Percentiles rank a stretch among this genome's conserved stretches.
These are phyloP conservation scores for Delphinus delphis DNA, from an alignment of 2,113 vertebrate genomes.

Conservation along the genomic window DNA sequence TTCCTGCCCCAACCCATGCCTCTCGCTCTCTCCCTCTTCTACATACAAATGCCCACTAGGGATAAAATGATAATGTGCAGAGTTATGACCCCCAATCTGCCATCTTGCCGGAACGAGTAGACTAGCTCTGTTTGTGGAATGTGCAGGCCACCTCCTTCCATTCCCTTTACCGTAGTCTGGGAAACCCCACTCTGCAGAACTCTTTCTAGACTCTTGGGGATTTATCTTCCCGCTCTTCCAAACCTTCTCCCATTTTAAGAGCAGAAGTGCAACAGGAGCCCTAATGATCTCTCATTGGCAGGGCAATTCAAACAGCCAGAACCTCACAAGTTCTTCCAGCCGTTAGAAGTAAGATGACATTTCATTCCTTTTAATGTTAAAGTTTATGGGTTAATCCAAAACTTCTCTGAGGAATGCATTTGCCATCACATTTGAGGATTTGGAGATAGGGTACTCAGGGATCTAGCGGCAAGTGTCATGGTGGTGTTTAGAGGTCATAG, in stretches of 20 bases:
- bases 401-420: not conserved
- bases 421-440: not conserved
- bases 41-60: not conserved
- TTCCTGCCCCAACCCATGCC: not conserved
- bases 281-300: not conserved
- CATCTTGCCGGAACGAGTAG: not conserved
- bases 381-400: not conserved
- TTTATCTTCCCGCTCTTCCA: not conserved
- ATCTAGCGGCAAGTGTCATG: not conserved
- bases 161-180: not conserved
- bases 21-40: too few species aligned
- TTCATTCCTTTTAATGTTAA: not conserved
- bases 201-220: not conserved
- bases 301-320: not conserved
- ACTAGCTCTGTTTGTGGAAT: not conserved
- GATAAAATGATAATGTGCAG: not conserved
- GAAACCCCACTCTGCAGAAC: not conserved
- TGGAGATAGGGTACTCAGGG: not conserved
- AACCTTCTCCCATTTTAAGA: not conserved
- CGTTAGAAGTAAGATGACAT: not conserved
- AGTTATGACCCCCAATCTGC: not conserved
- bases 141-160: not conserved
- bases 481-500: not conserved
- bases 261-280: not conserved
- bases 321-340: not conserved